A percentile compares a stretch with the other conserved stretches of the same genome.
Conservation (phyloP, 2,113 vertebrate genomes). For the Brachirus orientalis region DNA sequence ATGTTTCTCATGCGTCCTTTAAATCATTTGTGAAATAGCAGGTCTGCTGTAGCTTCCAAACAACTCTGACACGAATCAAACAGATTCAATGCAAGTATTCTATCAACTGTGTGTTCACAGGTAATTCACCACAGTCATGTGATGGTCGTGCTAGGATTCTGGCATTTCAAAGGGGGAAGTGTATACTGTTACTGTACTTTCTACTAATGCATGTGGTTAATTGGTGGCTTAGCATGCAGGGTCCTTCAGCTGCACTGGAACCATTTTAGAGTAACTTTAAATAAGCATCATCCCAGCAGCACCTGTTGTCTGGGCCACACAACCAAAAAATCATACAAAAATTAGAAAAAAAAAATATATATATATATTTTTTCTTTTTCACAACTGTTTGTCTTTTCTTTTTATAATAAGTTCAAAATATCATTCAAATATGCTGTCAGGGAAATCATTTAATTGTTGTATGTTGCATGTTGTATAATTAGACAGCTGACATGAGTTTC, state of each 20-base stretch:
- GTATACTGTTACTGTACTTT: constrained; percentile 68
- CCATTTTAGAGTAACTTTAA: constrained; percentile 78
- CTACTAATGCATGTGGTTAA: constrained; percentile 59
- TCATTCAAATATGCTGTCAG: no score
- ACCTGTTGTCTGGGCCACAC: constrained; percentile 78
- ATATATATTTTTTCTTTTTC: no score
- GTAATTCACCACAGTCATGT: constrained; percentile 62
- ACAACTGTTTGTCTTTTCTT: no score
- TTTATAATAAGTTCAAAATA: no score
- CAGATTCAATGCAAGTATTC: neutral
- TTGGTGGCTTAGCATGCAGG: constrained; percentile 48
- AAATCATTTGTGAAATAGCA: no score
- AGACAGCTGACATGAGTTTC: no score
- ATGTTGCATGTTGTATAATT: no score
- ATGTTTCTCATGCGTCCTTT: no score
- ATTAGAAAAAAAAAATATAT: no score
- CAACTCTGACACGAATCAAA: neutral
- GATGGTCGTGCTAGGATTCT: constrained; percentile 56
- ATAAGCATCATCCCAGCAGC: constrained; percentile 72
- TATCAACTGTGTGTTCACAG: neutral
- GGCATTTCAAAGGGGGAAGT: constrained; percentile 70
- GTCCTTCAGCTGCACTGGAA: constrained; percentile 68
- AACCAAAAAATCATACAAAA: no score
- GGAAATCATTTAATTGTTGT: no score
- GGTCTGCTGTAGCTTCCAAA: neutral